Evolutionary conservation across 2,888 invertebrate species (phyloP), one percentile per base, ranked within the genome.

Genomic region (Parasteatoda lunata): DNA sequence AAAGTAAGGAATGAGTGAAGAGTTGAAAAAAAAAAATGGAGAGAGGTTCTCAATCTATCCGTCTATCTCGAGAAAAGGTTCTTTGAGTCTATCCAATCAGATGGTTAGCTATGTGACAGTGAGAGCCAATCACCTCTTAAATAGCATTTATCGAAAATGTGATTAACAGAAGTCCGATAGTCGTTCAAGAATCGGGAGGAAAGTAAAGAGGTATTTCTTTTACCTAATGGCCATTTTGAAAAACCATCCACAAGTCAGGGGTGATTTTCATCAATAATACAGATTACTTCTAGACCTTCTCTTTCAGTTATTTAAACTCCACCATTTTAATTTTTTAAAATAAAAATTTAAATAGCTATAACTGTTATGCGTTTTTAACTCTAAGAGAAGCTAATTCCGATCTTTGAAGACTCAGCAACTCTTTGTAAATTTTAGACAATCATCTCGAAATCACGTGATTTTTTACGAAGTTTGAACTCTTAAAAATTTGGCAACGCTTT

Each of bases 91-190:
- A 81, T 75, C 81, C 81, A 81, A 81, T 81, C 81, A 81, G 81
- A 69, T 75, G 75, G 81, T 81, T 75, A 81, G 81, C 81, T 75
- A 75, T 75, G 81, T 81, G 75, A 76, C 81, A 81, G 81, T 64
- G 69, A 69, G 81, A 75, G 75, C 81, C 81, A 75, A 81, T 81
- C 81, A 73, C 75, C 75, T 81, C 75, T 81, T 81, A 81, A 81
- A 81, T 81, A 81, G 81, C 81, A 73, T 81, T 81, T 81, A 81
- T 81, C 81, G 81, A 81, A 81, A 81, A 81, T 81, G 81, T 81
- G 81, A 81, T 81, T 81, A 81, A 81, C 81, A 81, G 81, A 75
- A 64, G 73, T 68, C 30, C 69, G 80, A 72, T 78, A 71, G 78
- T 78, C 77, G 69, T 59, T 48, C 52, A 5, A 64, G 52, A 52